phyloP scores from a whole-genome alignment of 2,113 vertebrate species.

The Phalacrocorax pelagicus region DNA sequence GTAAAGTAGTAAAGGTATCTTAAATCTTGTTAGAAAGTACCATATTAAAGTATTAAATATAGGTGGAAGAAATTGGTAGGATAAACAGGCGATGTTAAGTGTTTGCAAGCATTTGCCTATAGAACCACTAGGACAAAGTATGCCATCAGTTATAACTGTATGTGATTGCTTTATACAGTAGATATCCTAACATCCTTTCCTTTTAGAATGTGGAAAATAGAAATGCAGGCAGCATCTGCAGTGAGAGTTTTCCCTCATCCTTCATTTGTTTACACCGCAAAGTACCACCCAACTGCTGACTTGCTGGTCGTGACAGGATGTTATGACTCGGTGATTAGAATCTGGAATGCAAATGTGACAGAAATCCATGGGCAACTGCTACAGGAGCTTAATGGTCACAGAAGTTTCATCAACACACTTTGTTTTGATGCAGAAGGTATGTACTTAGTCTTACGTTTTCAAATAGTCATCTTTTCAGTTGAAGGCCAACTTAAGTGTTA shows the following conservation, averaged over 20 bases:
- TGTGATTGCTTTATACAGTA: neutral
- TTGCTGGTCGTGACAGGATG: conserved; percentile 88
- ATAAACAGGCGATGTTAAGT: neutral
- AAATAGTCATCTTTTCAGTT: neutral
- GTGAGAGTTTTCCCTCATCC: conserved; percentile 93
- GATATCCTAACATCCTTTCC: neutral
- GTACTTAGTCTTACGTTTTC: neutral
- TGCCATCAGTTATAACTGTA: neutral
- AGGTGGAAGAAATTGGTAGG: neutral
- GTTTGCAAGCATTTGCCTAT: neutral
- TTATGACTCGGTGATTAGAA: conserved; percentile 87
- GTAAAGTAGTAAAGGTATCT: neutral
- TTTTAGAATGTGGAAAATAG: conserved; percentile 89
- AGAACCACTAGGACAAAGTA: neutral
- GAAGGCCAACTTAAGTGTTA: neutral
- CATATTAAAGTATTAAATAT: neutral
- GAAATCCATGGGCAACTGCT: conserved; percentile 86
- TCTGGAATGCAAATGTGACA: conserved; percentile 85
- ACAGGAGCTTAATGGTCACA: conserved; percentile 91
- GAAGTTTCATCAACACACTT: conserved; percentile 88
- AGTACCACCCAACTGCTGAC: conserved; percentile 86
- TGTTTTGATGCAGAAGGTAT: conserved; percentile 95
- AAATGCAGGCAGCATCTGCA: conserved; percentile 74
- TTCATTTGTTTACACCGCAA: conserved; percentile 92
- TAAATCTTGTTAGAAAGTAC: neutral